phyloP scores from a whole-genome alignment of 2,888 invertebrate genomes.

The Calameuta pallipes region DNA sequence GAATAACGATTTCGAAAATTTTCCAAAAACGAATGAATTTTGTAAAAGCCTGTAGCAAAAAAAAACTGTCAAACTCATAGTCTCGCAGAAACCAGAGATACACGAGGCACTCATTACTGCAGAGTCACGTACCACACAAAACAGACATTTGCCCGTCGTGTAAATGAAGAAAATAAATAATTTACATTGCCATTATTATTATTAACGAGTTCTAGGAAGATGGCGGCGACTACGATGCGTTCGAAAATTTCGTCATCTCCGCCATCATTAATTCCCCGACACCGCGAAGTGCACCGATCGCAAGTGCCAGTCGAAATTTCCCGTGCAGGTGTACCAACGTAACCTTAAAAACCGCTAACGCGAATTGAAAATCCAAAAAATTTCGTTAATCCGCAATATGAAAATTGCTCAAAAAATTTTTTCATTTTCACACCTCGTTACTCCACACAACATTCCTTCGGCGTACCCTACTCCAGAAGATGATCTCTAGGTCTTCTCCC shows the following conservation, averaged over 20 bases:
- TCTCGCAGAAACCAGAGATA: neutral
- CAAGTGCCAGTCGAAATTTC: no score
- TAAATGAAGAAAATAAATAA: slow-evolving; percentile 15
- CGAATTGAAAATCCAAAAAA: no score
- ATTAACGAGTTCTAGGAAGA: slow-evolving; percentile 36
- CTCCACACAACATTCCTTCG: neutral
- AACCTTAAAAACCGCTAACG: no score
- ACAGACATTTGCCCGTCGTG: neutral
- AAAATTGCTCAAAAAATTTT: neutral
- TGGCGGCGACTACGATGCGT: neutral
- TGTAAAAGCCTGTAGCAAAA: neutral
- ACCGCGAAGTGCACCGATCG: no score
- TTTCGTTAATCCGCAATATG: no score
- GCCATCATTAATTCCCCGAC: neutral
- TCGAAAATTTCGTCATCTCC: neutral
- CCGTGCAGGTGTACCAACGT: no score
- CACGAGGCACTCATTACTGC: neutral
- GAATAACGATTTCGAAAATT: no score
- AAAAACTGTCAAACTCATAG: neutral
- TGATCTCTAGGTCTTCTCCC: neutral
- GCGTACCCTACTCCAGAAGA: neutral
- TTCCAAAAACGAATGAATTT: neutral
- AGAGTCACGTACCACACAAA: neutral
- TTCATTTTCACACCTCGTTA: neutral
- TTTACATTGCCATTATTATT: slow-evolving; percentile 34